phyloP scores from a whole-genome alignment of 2,113 vertebrate genomes.

The Ibidorhyncha struthersii region DNA sequence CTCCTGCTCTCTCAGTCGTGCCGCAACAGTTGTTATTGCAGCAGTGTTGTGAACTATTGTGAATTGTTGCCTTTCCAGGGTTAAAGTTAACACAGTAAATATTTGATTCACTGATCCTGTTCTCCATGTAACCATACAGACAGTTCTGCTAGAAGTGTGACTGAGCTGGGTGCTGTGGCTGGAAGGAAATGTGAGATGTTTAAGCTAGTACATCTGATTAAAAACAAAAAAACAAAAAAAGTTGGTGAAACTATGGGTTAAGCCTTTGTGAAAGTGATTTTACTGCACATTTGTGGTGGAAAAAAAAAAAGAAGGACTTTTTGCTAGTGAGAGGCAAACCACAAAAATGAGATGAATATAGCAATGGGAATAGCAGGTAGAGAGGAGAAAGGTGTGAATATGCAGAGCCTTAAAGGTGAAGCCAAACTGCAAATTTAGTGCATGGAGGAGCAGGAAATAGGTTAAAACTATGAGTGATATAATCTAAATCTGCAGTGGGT shows the following conservation, averaged over 20 bases:
- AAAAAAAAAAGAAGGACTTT: not conserved
- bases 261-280: not conserved
- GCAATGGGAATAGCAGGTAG: not conserved
- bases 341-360: not conserved
- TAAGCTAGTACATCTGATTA: not conserved
- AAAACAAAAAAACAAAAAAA: not conserved
- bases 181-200: not conserved
- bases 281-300: not conserved
- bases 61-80: not conserved
- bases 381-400: not conserved
- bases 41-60: not conserved
- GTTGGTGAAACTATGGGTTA: not conserved
- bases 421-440: not conserved
- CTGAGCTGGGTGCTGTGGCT: not conserved
- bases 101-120: not conserved
- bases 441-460: not conserved
- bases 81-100: not conserved
- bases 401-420: not conserved
- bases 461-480: not conserved
- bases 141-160: not conserved
- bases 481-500: not conserved
- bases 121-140: not conserved
- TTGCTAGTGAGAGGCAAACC: slow-evolving; percentile 13
- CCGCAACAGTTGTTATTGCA: not conserved
- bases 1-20: not conserved